These are phyloP conservation scores for Pollenia labialis DNA, from an alignment of 2,888 invertebrate genomes.

Conservation along the genomic window DNA sequence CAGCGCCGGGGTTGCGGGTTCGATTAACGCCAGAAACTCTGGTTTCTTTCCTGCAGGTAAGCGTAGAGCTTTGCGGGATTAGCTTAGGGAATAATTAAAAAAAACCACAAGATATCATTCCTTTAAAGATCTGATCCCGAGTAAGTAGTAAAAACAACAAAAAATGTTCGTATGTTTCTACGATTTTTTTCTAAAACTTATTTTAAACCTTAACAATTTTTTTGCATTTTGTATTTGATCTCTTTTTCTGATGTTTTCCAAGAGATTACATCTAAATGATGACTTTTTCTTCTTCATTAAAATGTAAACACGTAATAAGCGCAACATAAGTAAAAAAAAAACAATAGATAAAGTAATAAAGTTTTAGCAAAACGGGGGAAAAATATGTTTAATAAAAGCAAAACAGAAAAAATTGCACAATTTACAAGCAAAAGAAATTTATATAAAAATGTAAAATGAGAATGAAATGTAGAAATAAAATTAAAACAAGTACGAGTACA, in stretches of 20 bases:
- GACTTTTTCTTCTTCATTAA: slow-evolving; percentile 50
- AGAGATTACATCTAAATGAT: slow-evolving; percentile 59
- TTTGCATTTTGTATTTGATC: slow-evolving; percentile 13
- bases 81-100: too few species aligned
- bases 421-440: slow-evolving; percentile 42
- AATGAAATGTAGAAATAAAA: slow-evolving; percentile 30
- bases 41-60: too few species aligned
- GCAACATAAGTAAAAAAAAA: slow-evolving; percentile 25
- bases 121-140: too few species aligned
- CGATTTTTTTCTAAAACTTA: slow-evolving; percentile 6
- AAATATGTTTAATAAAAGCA: slow-evolving; percentile 7
- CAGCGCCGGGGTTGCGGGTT: too few species aligned
- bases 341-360: slow-evolving; percentile 27
- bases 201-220: slow-evolving; percentile 16
- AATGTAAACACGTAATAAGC: slow-evolving; percentile 58
- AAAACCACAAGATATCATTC: too few species aligned
- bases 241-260: slow-evolving; percentile 25
- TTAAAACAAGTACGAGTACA: background rate
- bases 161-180: background rate
- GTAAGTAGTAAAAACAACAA: background rate
- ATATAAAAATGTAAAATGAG: slow-evolving; percentile 14
- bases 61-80: too few species aligned
- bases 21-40: too few species aligned
- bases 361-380: background rate
- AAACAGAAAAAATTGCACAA: slow-evolving; percentile 35